Conservation (phyloP, 2,888 invertebrate species). For the Meteorus colon region DNA sequence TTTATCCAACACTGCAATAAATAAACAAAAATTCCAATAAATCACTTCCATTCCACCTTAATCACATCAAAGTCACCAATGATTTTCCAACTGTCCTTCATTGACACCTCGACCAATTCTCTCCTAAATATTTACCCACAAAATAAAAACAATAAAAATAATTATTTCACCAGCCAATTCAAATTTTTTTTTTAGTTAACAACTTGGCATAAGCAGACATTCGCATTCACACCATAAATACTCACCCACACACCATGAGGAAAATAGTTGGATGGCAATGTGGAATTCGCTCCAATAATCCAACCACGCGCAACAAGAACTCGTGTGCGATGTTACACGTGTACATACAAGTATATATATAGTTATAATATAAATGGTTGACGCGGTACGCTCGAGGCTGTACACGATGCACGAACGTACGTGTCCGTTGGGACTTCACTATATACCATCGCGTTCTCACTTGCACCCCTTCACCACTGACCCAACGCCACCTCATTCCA, state of each 20-base stretch:
- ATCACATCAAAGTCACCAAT: too few relatives aligned
- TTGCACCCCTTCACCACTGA: not conserved
- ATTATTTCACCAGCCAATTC: not conserved
- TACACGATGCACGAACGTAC: constrained; percentile 42
- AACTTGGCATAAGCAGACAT: not conserved
- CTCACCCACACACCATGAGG: not conserved
- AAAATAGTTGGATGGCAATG: constrained; percentile 21
- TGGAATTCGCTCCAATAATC: constrained; percentile 51
- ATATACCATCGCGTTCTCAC: not conserved
- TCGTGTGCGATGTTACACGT: constrained; percentile 36
- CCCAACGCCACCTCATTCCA: not conserved
- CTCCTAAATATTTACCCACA: not conserved
- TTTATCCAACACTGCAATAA: too few relatives aligned
- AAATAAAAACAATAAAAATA: not conserved
- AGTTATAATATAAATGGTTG: not conserved
- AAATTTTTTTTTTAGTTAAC: not conserved
- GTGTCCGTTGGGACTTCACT: constrained; percentile 40
- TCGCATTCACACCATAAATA: not conserved
- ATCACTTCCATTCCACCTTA: too few relatives aligned
- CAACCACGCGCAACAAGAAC: constrained; percentile 45
- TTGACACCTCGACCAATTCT: too few relatives aligned
- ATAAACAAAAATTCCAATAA: too few relatives aligned
- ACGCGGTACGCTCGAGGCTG: constrained; percentile 32
- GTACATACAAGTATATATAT: constrained; percentile 40
- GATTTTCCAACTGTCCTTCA: too few relatives aligned